Evolutionary conservation across 2,113 vertebrate species (phyloP), one percentile per base, ranked within the genome.

Genomic region (Tachuris rubrigastra): DNA sequence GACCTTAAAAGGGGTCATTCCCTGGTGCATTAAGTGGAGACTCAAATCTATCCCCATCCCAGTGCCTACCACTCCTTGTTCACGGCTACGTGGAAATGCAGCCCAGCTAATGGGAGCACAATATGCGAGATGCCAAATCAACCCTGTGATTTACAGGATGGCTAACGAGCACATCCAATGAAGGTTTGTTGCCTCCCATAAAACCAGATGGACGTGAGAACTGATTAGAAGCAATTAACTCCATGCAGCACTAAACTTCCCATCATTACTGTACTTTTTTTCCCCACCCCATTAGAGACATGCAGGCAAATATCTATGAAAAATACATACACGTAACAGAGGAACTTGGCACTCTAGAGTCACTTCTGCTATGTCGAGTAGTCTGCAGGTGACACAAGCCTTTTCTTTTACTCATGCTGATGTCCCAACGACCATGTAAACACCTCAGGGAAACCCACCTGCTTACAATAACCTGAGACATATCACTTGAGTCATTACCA

Each of bases 151-250:
- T 98, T 98, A 98, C 98, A 98, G 96, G 96, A 98, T 91, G 97
- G 96, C 98, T 99, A 99, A 99, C 96, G 98, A 99, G 98, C 98
- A 98, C 96, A 97, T 97, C 97, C 98, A 97, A 97, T 95, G 97
- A 99, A 98, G 98, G 98, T 98, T 99, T 99, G 99, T 98, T 99
- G 98, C 98, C 98, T 98, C 96, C 97, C 96, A 98, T 98, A 98
- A 98, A 98, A 99, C 96, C 99, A 99, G 99, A 99, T 98, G 98
- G 98, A 99, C 98, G 98, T 95, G 99, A 98, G 97, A 98, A 97
- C 93, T 98, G 98, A 99, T 99, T 99, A 99, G 98, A 98, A 98
- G 98, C 98, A 99, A 99, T 99, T 99, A 99, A 98, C 98, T 98
- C 96, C 98, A 97, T 97, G 97, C 98, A 98, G 98, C 98, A 98